Evolutionary conservation across 2,888 invertebrate genomes (phyloP), one percentile per base, ranked within the genome.

Genomic region (Pristionchus maxplancki): DNA sequence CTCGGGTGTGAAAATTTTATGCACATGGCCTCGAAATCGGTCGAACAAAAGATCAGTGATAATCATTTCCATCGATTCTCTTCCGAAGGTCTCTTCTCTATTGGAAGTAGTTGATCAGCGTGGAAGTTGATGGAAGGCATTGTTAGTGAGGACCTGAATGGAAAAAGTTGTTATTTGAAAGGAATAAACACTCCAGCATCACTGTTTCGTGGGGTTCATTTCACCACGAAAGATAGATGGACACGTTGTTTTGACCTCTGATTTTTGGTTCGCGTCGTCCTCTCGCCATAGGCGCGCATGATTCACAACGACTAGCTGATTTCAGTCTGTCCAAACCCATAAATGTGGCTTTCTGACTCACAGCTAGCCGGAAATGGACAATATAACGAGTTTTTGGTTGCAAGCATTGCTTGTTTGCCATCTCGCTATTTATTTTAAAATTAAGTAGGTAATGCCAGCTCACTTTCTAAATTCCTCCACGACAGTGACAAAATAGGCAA

Each of bases 391-490:
- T 44, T 44, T 44, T 44, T 11, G 44, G 11, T 44, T 44, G 6
- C 44, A 44, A 6, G 44, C 11, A 11, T 44, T 44, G 11, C 44
- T 9, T 11, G 6, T 44, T 44, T 9, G 44, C 44, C 11, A 11
- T 44, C 11, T 44, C 11, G 44, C 44, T 44, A 44, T n/a, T n/a
- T n/a, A n/a, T 53, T 15, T 53, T 53, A 53, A 3, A 53, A 17
- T 53, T 9, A 17, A 17, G 17, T 53, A 53, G 3, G 20, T 15
- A 53, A 11, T 4, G 53, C 6, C 15, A 17, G 1, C 53, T 53
- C 53, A 83, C 83, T 58, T 50, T 20, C 83, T 50, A 11, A 83
- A 53, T 28, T 83, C 83, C 34, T 83, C 83, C 5, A 37, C 83
- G 37, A 83, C 1, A 0, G 83, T 83, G 3, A 83, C 31, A 34